Evolutionary conservation across 2,113 vertebrate species (phyloP).

Genomic region (Meriones unguiculatus): DNA sequence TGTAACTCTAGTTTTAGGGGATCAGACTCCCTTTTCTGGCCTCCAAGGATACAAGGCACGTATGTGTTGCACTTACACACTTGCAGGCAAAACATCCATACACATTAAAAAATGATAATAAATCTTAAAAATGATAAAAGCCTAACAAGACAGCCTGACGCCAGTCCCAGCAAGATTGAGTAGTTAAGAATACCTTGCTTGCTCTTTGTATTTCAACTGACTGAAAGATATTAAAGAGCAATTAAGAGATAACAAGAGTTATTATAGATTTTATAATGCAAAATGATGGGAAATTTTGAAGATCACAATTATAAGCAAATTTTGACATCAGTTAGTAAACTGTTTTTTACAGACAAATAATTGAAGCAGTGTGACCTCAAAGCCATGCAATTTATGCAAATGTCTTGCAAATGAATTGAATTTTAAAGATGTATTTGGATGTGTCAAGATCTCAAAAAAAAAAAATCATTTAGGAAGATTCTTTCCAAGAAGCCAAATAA

Average conservation of each 20-base stretch:
- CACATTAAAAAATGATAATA: neutral
- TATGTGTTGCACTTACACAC: neutral
- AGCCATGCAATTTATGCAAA: conserved; percentile 15
- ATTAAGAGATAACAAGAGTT: neutral
- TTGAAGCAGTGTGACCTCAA: conserved; percentile 14
- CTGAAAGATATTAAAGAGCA: neutral
- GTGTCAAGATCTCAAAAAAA: conserved; percentile 55
- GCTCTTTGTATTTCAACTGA: neutral
- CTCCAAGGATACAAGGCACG: neutral
- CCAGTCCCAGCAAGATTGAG: neutral
- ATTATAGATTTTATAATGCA: conserved; percentile 32
- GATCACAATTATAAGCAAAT: neutral
- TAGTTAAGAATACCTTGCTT: neutral
- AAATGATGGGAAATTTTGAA: neutral
- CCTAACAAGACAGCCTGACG: too few relatives aligned
- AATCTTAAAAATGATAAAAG: neutral
- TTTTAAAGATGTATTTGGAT: conserved; percentile 35
- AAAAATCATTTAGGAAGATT: conserved; percentile 49
- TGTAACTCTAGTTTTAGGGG: neutral
- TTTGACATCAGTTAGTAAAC: neutral
- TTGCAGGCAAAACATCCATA: neutral
- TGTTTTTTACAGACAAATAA: conserved; percentile 53
- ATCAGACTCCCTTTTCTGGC: neutral
- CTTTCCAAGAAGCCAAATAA: conserved; percentile 52
- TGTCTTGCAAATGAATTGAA: conserved; percentile 7